These are phyloP conservation scores for Aphaenogaster rudis DNA, from an alignment of 1,140 invertebrate genomes.

Conservation along the genomic window DNA sequence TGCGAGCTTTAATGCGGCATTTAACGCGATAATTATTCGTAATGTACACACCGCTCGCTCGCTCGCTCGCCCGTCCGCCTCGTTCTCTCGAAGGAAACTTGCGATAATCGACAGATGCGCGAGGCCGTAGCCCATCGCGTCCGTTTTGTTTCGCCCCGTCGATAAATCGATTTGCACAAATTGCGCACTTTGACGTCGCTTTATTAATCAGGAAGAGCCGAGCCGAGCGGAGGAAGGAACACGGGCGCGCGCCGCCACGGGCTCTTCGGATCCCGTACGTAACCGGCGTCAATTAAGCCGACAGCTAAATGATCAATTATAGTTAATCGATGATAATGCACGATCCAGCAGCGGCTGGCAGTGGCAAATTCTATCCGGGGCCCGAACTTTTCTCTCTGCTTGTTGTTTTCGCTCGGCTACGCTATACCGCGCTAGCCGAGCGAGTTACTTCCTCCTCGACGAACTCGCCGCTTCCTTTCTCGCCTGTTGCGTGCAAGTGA, in stretches of 20 bases:
- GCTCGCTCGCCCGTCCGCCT: not conserved
- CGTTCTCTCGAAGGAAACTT: constrained; percentile 19
- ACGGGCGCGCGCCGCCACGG: constrained; percentile 28
- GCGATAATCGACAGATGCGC: constrained; percentile 60
- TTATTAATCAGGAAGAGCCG: constrained; percentile 62
- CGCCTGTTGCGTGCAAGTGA: constrained; percentile 66
- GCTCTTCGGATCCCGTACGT: constrained; percentile 38
- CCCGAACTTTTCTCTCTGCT: constrained; percentile 47
- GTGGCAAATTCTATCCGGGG: constrained; percentile 67
- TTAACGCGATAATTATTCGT: constrained; percentile 60
- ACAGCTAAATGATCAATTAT: constrained; percentile 68
- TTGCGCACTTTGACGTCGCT: constrained; percentile 61
- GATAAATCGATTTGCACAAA: constrained; percentile 63
- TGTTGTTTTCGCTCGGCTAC: constrained; percentile 21
- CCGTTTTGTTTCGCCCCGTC: constrained; percentile 58
- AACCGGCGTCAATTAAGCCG: constrained; percentile 59
- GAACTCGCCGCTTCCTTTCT: constrained; percentile 11
- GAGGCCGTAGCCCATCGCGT: constrained; percentile 1
- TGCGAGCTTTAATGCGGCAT: constrained; percentile 47
- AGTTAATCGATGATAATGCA: constrained; percentile 66
- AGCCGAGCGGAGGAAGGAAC: constrained; percentile 43
- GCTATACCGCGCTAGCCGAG: not conserved
- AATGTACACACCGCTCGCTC: constrained; percentile 29
- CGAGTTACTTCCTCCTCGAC: constrained; percentile 44
- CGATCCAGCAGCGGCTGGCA: constrained; percentile 67